Conservation (phyloP, 1,140 invertebrate genomes). For the Delia radicum region DNA sequence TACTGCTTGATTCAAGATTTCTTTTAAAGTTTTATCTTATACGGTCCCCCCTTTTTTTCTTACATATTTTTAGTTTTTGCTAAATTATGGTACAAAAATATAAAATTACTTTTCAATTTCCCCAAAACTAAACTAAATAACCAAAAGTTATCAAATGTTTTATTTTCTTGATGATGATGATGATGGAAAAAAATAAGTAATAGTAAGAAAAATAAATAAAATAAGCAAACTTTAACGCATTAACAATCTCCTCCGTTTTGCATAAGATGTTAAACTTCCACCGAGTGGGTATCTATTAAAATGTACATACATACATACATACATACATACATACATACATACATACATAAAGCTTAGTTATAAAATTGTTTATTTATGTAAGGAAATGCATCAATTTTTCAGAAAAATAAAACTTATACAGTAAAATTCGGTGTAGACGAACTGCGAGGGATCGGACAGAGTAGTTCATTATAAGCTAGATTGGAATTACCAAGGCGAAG, state of each 20-base stretch:
- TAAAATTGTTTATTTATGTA: too few species aligned
- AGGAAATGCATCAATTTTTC: too few species aligned
- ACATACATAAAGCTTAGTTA: too few species aligned
- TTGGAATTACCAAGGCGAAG: too few species aligned
- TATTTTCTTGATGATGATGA: background rate
- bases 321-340: too few species aligned
- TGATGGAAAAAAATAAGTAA: background rate
- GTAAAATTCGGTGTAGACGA: too few species aligned
- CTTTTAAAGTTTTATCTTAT: background rate
- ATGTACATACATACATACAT: background rate
- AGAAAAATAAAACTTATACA: too few species aligned
- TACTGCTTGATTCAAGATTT: background rate
- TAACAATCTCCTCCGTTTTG: background rate
- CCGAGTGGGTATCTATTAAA: background rate
- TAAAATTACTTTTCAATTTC: background rate
- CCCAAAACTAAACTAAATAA: background rate
- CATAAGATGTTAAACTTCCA: background rate
- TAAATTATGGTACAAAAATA: background rate
- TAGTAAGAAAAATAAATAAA: background rate
- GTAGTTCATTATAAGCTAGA: too few species aligned
- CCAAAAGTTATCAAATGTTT: conserved; percentile 3
- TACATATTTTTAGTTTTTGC: background rate
- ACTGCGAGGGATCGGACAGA: too few species aligned
- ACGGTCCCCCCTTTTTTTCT: background rate
- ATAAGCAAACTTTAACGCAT: background rate